Base-by-base conservation (phyloP, 2,888 invertebrate genomes). In the Phaonia tiefii region DNA sequence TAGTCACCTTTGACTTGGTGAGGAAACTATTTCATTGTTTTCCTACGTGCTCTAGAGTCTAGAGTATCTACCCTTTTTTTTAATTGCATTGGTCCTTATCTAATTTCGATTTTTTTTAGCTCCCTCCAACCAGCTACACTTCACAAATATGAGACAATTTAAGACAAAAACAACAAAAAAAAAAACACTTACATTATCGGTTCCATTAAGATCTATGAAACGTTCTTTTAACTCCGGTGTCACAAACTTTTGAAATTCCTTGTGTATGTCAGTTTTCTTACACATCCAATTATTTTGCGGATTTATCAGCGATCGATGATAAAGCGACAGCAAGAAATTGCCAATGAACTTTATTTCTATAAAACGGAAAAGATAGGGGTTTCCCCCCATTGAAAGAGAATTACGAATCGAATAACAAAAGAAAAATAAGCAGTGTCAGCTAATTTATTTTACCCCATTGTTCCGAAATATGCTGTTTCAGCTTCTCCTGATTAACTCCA, bases 261-360 rank as follows among this genome's bases (percentile, higher is more conserved):
- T 13, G 1, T 85, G 85, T 20, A 87, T 4, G 0, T 25, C 67
- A 0, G n/a, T 5, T 77, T 88, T 88, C 2, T 84, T 83, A 58
- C 86, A 79, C 31, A 80, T 78, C 89, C 88, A 88, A 37, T 81
- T 76, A 22, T 58, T 82, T 2, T 26, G 83, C 71, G n/a, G 39
- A 69, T 77, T 46, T 26, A 88, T 72, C 26, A 86, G 70, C 56
- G 85, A 75, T 5, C 76, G 75, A 4, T 86, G 85, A 46, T 85
- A 75, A 80, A 88, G 83, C 10, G 84, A 75, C 31, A 88, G 70
- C 31, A 88, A 66, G 74, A 88, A 88, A 10, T 70, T 58, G 2
- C 88, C 88, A 72, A 89, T 83, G 0, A 84, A 58, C 65, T 88
- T 85, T 2, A 87, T 85, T 39, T 86, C 88, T 84, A 70, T 13